Conservation (phyloP, 1,140 invertebrate genomes). For the Coelopa frigida region DNA sequence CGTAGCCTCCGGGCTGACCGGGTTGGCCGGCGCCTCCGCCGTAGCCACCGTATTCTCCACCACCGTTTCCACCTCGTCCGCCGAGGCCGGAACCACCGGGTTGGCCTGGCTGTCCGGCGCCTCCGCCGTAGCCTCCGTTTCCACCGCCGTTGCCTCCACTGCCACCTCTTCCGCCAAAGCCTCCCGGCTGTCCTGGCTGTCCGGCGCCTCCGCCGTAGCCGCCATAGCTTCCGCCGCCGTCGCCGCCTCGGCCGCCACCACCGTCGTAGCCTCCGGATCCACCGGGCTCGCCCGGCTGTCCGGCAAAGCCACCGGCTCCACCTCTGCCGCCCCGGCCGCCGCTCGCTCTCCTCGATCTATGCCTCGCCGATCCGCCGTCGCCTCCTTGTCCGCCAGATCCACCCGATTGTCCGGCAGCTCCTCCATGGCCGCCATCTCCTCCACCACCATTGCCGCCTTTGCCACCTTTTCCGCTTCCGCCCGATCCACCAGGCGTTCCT, state of each 20-base stretch:
- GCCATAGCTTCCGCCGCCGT: constrained; percentile 2
- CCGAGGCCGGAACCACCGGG: background rate
- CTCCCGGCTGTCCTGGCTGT: too few species aligned
- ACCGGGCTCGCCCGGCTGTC: background rate
- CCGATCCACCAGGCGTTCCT: too few species aligned
- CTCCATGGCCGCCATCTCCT: background rate
- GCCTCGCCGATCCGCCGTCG: constrained; percentile 1
- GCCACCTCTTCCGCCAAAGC: background rate
- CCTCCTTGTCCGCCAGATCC: background rate
- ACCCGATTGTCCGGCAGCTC: background rate
- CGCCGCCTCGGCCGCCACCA: constrained; percentile 3
- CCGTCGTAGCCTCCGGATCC: background rate
- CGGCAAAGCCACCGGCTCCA: background rate
- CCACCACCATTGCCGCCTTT: background rate
- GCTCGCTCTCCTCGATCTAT: too few species aligned
- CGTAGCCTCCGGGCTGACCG: too few species aligned
- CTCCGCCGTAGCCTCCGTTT: background rate
- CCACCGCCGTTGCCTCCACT: background rate
- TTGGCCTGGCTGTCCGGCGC: background rate
- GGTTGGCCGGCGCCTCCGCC: constrained; percentile 7
- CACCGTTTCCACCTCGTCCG: background rate
- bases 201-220: constrained; percentile 5
- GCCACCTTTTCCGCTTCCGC: background rate
- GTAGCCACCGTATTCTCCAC: background rate
- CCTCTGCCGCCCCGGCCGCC: background rate